Evolutionary conservation across 2,113 vertebrate genomes (phyloP), one percentile per base, ranked within the genome.

Genomic region (Bubo scandiacus): DNA sequence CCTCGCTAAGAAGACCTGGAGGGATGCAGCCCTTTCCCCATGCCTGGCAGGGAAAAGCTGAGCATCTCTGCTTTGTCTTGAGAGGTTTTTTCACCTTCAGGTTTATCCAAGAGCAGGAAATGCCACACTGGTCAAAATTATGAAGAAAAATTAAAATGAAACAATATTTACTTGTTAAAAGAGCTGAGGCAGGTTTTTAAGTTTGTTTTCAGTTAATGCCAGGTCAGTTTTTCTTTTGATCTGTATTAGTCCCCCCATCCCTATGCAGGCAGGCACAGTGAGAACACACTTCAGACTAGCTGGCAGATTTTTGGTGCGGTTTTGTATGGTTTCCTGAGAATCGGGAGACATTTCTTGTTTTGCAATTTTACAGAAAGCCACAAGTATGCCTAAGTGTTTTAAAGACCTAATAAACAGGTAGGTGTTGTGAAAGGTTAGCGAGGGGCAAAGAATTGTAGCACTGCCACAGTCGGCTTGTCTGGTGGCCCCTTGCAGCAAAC

Each of bases 251-350:
- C 23, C 15, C 63, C 66, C 68, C 51, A 13, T 90, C 75, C 77
- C 23, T 59, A 19, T 8, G 22, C 38, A 45, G n/a, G 54, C 49
- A 72, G 71, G 62, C 17, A 23, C 25, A 51, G 79, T 9, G 38
- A 66, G 65, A 92, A 57, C 80, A 63, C 55, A 14, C 52, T 85
- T 73, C 59, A 42, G 59, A 54, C 65, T 21, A 51, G 55, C 89
- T 94, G 85, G n/a, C 63, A 92, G 51, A 34, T 58, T 86, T 72
- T 77, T 94, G 58, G 15, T 95, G 96, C 91, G 95, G 96, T 95
- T 97, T 97, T 80, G 54, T 66, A 25, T 72, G 71, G 66, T 90
- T 97, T 97, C 94, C 96, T 90, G 96, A 89, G 87, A 96, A 92
- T 34, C 62, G 0, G 67, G n/a, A 94, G 89, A 65, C 94, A 96